These are phyloP conservation scores for Tenthredo livida DNA, from an alignment of 2,888 invertebrate species.

Conservation along the genomic window DNA sequence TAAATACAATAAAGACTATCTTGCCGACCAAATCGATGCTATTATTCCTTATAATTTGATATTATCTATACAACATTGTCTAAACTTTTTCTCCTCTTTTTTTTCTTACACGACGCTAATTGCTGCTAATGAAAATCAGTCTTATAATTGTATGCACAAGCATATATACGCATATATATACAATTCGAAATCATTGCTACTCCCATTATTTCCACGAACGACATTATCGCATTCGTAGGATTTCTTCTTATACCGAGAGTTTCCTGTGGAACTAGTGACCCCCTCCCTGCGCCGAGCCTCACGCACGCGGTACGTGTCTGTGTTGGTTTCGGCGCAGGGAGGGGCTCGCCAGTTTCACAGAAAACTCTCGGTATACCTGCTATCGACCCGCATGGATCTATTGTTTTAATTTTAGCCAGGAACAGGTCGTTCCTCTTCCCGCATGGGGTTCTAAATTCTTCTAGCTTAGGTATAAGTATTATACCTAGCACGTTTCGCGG, in stretches of 20 bases:
- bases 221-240: neutral
- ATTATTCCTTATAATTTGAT: neutral
- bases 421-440: conserved; percentile 5
- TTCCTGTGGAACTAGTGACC: too few species aligned
- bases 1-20: neutral
- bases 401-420: conserved; percentile 1
- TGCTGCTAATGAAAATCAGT: too few species aligned
- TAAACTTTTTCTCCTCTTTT: neutral
- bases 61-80: neutral
- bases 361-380: neutral
- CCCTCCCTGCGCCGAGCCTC: too few species aligned
- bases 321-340: too few species aligned
- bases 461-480: neutral
- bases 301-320: too few species aligned
- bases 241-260: neutral
- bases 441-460: neutral
- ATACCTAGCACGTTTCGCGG: conserved; percentile 4
- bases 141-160: too few species aligned
- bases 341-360: too few species aligned
- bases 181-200: too few species aligned
- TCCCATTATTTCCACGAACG: too few species aligned
- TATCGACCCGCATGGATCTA: neutral
- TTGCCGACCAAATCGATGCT: neutral
- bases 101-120: too few species aligned
- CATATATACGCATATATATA: too few species aligned